Evolutionary conservation across 2,113 vertebrate species (phyloP).

Genomic region (Xerus inauris): DNA sequence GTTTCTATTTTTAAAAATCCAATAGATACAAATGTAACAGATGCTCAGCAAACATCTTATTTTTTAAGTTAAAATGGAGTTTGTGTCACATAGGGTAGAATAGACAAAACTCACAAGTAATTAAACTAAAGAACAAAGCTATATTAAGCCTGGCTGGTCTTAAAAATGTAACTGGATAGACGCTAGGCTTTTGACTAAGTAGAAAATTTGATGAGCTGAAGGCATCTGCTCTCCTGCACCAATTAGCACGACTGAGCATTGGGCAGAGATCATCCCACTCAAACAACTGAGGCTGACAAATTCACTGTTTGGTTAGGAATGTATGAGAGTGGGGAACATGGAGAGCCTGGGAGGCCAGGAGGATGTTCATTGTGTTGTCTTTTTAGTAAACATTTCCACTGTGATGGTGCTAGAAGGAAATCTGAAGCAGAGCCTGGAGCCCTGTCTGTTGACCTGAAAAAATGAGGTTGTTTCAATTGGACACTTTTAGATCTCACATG

Average conservation of each 20-base stretch:
- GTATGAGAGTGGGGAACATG: accelerated
- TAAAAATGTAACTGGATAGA: background rate
- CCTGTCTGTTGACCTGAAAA: background rate
- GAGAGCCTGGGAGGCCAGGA: background rate
- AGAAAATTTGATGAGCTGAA: background rate
- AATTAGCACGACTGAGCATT: background rate
- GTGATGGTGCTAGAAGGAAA: background rate
- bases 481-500: background rate
- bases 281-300: background rate
- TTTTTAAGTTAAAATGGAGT: conserved; percentile 40
- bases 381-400: background rate
- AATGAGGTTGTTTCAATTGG: background rate
- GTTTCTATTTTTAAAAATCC: background rate
- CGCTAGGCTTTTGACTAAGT: background rate
- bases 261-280: background rate
- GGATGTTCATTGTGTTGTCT: background rate
- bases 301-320: background rate
- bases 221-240: background rate
- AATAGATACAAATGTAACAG: background rate
- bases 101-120: background rate
- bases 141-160: background rate
- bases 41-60: background rate
- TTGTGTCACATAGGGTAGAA: background rate
- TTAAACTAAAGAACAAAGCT: background rate
- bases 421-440: background rate